Conservation (phyloP, 2,113 vertebrate species). For the Neogobius melanostomus region DNA sequence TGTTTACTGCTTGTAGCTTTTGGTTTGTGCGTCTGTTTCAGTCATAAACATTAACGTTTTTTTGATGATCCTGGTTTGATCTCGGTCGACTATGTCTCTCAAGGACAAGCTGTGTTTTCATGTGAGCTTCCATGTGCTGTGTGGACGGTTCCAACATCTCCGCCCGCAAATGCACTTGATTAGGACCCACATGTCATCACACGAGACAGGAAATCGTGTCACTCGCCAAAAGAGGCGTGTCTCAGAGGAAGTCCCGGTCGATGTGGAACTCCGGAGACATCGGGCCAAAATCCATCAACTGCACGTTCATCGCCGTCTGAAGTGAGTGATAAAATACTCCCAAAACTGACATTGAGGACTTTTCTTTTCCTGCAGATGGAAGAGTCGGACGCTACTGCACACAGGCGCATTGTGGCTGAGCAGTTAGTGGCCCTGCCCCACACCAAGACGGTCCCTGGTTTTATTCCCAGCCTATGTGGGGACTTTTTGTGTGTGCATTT, state of each 20-base stretch:
- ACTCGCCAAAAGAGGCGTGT: slow-evolving; percentile 50
- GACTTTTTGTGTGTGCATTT: no score
- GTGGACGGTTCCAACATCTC: slow-evolving; percentile 29
- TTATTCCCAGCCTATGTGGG: no score
- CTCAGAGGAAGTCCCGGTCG: slow-evolving; percentile 49
- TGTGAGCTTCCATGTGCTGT: slow-evolving; percentile 26
- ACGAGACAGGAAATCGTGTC: slow-evolving; percentile 64
- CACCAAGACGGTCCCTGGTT: no score
- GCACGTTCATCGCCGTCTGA: slow-evolving; percentile 38
- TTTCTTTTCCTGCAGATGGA: not conserved
- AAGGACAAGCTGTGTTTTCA: slow-evolving; percentile 40
- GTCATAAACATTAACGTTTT: slow-evolving; percentile 4
- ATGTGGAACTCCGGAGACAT: slow-evolving; percentile 33
- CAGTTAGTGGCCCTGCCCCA: no score
- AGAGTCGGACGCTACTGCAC: not conserved
- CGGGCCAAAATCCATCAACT: slow-evolving; percentile 36
- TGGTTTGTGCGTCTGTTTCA: slow-evolving; percentile 20
- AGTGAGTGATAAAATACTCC: slow-evolving; percentile 7
- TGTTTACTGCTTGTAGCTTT: slow-evolving; percentile 27
- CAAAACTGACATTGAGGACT: slow-evolving; percentile 14
- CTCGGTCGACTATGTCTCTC: slow-evolving; percentile 36
- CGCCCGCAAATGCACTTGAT: slow-evolving; percentile 32
- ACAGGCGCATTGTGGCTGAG: no score
- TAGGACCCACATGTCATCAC: slow-evolving; percentile 61
- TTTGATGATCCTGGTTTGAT: slow-evolving; percentile 16